A percentile compares a stretch with the other conserved stretches of the same genome.
phyloP scores from a whole-genome alignment of 2,888 invertebrate genomes.

The Rhynchonema sp. region DNA sequence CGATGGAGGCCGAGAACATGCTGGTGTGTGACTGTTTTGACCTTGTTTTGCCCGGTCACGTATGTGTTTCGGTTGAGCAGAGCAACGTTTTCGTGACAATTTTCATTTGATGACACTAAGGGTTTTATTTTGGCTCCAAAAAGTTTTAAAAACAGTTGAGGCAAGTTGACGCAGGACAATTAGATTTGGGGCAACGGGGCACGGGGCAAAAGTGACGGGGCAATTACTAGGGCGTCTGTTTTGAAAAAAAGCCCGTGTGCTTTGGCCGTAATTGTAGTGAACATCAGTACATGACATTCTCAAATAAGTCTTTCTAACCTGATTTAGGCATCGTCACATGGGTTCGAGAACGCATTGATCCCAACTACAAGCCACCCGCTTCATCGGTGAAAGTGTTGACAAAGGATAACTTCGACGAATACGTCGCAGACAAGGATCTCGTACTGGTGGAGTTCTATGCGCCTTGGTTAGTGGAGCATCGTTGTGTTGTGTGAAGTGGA shows the following conservation, averaged over 20 bases:
- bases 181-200: too few species aligned
- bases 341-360: slow-evolving; percentile 35
- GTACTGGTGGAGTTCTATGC: slow-evolving; percentile 41
- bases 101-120: too few species aligned
- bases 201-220: too few species aligned
- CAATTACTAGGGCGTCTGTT: too few species aligned
- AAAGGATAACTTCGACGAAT: slow-evolving; percentile 35
- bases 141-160: too few species aligned
- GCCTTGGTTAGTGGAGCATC: slow-evolving; percentile 32
- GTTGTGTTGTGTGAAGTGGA: neutral
- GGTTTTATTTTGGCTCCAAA: too few species aligned
- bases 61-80: too few species aligned
- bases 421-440: slow-evolving; percentile 29
- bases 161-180: too few species aligned
- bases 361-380: slow-evolving; percentile 39
- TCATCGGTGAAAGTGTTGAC: slow-evolving; percentile 34
- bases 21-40: slow-evolving; percentile 13
- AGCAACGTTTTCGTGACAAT: too few species aligned
- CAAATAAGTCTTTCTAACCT: slow-evolving; percentile 12
- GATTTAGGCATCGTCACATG: slow-evolving; percentile 38
- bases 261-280: too few species aligned
- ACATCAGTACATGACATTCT: neutral
- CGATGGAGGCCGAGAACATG: slow-evolving; percentile 35
- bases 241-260: too few species aligned
- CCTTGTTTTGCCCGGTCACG: too few species aligned